phyloP scores from a whole-genome alignment of 2,888 invertebrate species.

The Sympetrum striolatum region DNA sequence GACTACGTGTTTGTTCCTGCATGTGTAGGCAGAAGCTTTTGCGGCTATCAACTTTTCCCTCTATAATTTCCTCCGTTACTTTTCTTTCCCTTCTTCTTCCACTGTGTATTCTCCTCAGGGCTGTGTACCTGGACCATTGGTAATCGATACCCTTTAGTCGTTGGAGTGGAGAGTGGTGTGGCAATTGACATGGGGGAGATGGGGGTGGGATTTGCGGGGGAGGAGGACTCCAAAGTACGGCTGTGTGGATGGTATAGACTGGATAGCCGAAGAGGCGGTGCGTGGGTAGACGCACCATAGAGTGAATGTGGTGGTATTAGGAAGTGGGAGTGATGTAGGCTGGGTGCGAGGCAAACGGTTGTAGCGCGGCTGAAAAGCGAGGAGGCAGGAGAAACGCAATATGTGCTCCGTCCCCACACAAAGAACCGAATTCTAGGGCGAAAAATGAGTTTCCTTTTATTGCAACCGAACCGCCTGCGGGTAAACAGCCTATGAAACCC shows the following conservation, averaged over 20 bases:
- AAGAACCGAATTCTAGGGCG: background rate
- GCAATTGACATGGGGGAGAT: background rate
- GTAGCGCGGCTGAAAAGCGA: background rate
- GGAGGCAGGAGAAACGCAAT: background rate
- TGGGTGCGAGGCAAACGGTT: background rate
- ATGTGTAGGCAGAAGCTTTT: no score
- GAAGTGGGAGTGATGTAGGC: background rate
- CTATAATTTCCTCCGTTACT: background rate
- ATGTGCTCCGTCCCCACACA: background rate
- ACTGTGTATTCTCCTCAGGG: background rate
- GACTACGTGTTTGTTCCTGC: no score
- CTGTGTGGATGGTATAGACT: background rate
- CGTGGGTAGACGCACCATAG: background rate
- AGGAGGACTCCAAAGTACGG: background rate
- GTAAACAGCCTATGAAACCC: background rate
- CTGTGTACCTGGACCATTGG: conserved; percentile 4
- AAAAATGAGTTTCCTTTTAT: background rate
- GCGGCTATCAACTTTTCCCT: background rate
- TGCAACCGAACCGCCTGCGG: background rate
- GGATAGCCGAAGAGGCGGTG: background rate
- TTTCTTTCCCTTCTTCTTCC: background rate
- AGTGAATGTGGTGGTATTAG: background rate
- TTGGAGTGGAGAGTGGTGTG: conserved; percentile 2
- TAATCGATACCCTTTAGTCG: conserved; percentile 27
- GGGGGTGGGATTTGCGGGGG: background rate